A percentile compares a stretch with the other conserved stretches of the same genome.
Evolutionary conservation across 2,113 vertebrate genomes (phyloP).

Genomic region (Malurus alboscapulatus): DNA sequence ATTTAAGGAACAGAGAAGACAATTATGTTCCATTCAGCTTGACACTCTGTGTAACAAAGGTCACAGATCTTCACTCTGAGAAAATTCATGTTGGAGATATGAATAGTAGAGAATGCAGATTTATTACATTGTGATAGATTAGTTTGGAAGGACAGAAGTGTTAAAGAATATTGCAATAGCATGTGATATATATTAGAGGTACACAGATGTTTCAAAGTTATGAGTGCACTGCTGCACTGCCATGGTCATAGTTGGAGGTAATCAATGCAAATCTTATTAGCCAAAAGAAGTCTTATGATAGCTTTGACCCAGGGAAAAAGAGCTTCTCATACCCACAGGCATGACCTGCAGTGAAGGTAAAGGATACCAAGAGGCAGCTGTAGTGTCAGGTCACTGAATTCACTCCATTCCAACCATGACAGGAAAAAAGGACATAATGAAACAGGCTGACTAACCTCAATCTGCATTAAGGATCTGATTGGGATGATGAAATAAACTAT

Average conservation of each 20-base stretch:
- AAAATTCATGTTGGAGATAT: neutral
- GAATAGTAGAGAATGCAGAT: neutral
- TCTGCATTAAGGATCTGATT: neutral
- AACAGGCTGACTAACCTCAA: neutral
- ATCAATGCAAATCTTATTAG: conserved; percentile 16
- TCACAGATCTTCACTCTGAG: neutral
- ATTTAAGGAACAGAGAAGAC: neutral
- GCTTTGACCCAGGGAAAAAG: neutral
- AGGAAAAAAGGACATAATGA: neutral
- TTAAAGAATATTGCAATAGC: neutral
- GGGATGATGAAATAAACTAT: neutral
- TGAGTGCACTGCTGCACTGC: neutral
- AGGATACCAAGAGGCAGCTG: neutral
- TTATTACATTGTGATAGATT: neutral
- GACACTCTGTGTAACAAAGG: neutral
- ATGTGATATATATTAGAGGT: neutral
- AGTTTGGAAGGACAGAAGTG: neutral
- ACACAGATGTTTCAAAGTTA: neutral
- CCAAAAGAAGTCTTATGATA: neutral
- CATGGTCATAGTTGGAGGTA: neutral
- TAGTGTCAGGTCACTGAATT: neutral
- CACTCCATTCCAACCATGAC: neutral
- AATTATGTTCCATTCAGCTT: neutral
- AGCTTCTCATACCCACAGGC: neutral
- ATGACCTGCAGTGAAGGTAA: neutral